These are phyloP conservation scores for Myzus persicae DNA, from an alignment of 1,140 invertebrate species.

Conservation along the genomic window DNA sequence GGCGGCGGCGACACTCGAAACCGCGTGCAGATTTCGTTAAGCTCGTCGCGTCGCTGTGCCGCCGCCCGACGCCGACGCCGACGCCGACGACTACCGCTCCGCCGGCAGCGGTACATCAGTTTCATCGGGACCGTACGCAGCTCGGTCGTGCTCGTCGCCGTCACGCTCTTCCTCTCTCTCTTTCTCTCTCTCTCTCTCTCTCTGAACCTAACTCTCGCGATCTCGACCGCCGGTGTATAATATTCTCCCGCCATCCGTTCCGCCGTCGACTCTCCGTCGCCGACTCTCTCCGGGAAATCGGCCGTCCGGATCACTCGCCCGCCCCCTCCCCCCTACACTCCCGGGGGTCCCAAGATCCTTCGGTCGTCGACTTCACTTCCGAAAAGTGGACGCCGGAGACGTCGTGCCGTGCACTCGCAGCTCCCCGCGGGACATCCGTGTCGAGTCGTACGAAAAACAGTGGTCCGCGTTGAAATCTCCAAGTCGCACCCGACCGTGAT, in stretches of 20 bases:
- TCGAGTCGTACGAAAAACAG: background rate
- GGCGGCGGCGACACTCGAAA: background rate
- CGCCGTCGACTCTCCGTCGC: background rate
- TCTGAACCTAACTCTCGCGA: background rate
- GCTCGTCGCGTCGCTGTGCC: background rate
- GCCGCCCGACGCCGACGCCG: background rate
- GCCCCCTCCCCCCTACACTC: too few species aligned
- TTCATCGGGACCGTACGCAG: slow-evolving; percentile 48
- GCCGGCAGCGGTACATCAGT: slow-evolving; percentile 31
- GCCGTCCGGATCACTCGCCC: background rate
- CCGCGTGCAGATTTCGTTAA: slow-evolving; percentile 39
- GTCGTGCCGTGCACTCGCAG: too few species aligned
- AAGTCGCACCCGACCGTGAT: background rate
- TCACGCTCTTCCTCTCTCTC: background rate
- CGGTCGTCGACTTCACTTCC: too few species aligned
- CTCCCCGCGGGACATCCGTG: background rate
- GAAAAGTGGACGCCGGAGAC: too few species aligned
- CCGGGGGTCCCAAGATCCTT: too few species aligned
- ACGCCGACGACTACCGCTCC: background rate
- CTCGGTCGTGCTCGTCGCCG: slow-evolving; percentile 3
- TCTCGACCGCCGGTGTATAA: background rate
- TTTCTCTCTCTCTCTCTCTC: too few species aligned
- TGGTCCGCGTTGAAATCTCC: background rate
- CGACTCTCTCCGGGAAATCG: too few species aligned
- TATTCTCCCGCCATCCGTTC: background rate